Evolutionary conservation across 2,888 invertebrate genomes (phyloP).

Genomic region (Hofmannophila pseudospretella): DNA sequence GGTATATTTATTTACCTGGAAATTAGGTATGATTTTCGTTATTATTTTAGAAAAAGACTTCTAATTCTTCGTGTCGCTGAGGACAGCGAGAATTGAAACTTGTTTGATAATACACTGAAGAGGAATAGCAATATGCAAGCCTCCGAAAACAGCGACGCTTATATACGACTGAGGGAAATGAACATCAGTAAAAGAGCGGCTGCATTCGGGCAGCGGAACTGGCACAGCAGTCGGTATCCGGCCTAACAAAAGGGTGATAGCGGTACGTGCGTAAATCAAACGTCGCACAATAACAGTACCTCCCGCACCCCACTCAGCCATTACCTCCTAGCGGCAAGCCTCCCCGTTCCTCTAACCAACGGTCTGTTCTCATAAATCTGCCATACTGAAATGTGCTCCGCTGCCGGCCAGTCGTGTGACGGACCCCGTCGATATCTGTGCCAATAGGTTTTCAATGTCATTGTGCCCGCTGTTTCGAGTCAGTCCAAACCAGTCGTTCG

Average conservation of each 20-base stretch:
- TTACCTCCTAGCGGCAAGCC: constrained; percentile 47
- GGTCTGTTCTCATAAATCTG: constrained; percentile 69
- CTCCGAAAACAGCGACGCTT: neutral
- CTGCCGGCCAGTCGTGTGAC: constrained; percentile 47
- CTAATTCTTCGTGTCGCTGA: too few relatives aligned
- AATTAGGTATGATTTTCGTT: too few relatives aligned
- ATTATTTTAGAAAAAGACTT: too few relatives aligned
- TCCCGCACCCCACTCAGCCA: constrained; percentile 49
- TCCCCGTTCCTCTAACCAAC: constrained; percentile 52
- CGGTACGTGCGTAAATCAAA: constrained; percentile 76
- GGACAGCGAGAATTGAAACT: too few relatives aligned
- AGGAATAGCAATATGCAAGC: too few relatives aligned
- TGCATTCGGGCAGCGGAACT: constrained; percentile 60
- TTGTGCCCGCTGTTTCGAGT: constrained; percentile 38
- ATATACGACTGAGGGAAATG: constrained; percentile 11
- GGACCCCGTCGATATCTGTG: constrained; percentile 53
- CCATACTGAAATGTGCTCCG: constrained; percentile 65
- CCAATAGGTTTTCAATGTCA: constrained; percentile 63
- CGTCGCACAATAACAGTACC: constrained; percentile 74
- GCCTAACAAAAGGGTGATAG: constrained; percentile 75
- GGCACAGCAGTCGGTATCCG: constrained; percentile 70
- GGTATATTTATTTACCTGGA: too few relatives aligned
- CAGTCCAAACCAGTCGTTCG: constrained; percentile 33
- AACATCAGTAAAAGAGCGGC: constrained; percentile 38
- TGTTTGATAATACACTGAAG: neutral